Percentiles rank a stretch among this genome's conserved stretches.
Conservation (phyloP, 2,888 invertebrate species). For the Drosophila neotestacea region DNA sequence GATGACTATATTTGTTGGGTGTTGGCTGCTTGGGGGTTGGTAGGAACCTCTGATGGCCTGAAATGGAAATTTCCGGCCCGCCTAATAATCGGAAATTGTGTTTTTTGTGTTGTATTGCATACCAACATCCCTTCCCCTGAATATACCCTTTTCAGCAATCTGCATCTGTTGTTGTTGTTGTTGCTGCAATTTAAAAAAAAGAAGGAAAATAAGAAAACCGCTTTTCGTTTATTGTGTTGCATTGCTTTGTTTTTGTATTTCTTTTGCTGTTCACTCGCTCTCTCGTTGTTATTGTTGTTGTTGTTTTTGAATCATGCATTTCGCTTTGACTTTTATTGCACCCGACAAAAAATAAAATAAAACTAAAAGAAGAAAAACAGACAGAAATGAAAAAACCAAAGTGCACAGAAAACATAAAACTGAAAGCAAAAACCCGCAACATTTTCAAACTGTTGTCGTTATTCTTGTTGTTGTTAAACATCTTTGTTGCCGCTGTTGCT, state of each 20-base stretch:
- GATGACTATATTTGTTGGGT: constrained; percentile 21
- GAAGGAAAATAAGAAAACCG: constrained; percentile 3
- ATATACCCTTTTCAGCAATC: neutral
- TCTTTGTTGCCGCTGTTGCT: constrained; percentile 60
- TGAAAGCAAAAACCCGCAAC: constrained; percentile 65
- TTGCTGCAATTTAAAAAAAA: neutral
- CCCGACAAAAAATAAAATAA: constrained; percentile 29
- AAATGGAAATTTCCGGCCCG: constrained; percentile 38
- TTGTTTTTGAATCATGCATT: constrained; percentile 76
- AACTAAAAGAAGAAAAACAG: constrained; percentile 21
- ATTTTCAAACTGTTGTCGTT: constrained; percentile 54
- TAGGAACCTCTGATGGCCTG: neutral
- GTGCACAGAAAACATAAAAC: constrained; percentile 40
- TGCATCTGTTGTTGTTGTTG: constrained; percentile 7
- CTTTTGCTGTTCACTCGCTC: constrained; percentile 14
- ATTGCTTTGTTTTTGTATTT: constrained; percentile 33
- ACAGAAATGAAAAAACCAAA: constrained; percentile 13
- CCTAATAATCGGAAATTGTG: constrained; percentile 56
- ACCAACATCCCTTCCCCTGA: neutral
- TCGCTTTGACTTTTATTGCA: constrained; percentile 76
- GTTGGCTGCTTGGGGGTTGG: neutral
- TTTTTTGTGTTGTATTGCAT: constrained; percentile 18
- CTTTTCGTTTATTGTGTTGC: constrained; percentile 51
- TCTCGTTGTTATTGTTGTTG: constrained; percentile 39
- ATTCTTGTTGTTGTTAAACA: constrained; percentile 51